Evolutionary conservation across 2,888 invertebrate species (phyloP).

Genomic region (Bimastos eiseni): DNA sequence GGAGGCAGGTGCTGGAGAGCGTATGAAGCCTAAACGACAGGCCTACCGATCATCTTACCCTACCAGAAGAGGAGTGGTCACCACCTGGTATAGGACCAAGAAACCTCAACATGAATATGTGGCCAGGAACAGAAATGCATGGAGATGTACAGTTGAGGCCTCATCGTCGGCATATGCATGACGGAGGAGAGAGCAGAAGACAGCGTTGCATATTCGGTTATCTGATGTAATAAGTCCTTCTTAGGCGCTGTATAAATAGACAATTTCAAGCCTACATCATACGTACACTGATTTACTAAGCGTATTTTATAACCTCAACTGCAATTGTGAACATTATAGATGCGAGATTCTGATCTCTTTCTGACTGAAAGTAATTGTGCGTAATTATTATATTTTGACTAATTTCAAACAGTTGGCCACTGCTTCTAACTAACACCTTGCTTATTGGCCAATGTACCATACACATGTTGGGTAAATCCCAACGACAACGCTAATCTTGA

Average conservation of each 20-base stretch:
- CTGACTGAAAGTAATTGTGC: neutral
- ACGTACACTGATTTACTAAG: neutral
- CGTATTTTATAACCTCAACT: neutral
- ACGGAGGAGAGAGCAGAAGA: too few relatives aligned
- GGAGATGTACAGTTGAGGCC: too few relatives aligned
- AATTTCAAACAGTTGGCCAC: neutral
- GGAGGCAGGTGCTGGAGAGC: too few relatives aligned
- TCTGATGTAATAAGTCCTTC: too few relatives aligned
- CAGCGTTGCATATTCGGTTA: too few relatives aligned
- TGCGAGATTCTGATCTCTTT: neutral
- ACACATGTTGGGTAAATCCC: conserved; percentile 2
- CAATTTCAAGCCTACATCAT: neutral
- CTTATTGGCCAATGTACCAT: neutral
- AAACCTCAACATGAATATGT: too few relatives aligned
- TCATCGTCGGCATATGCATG: too few relatives aligned
- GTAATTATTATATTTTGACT: neutral
- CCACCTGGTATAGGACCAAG: too few relatives aligned
- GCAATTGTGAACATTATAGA: neutral
- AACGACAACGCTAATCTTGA: neutral
- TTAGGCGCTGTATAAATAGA: neutral
- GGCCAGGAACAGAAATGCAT: too few relatives aligned
- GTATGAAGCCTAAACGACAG: too few relatives aligned
- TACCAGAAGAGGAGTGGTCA: too few relatives aligned
- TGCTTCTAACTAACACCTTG: neutral
- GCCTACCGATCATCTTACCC: too few relatives aligned